Evolutionary conservation across 2,113 vertebrate species (phyloP).

Genomic region (Hippotragus niger): DNA sequence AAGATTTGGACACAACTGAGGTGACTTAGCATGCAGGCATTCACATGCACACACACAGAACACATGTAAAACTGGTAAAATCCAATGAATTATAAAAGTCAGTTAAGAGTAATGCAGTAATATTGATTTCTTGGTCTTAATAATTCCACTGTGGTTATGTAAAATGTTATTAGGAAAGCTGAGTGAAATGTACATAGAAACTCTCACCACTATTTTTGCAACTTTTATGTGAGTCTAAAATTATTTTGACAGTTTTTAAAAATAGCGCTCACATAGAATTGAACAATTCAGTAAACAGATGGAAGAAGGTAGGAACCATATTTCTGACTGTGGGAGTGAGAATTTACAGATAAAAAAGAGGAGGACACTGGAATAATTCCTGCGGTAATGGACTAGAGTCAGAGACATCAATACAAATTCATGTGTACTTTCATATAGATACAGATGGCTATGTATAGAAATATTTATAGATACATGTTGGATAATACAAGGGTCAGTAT

Average conservation of each 20-base stretch:
- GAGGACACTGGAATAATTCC: background rate
- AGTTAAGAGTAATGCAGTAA: no score
- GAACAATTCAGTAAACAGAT: slow-evolving; percentile 8
- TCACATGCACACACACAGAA: background rate
- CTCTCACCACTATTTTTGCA: background rate
- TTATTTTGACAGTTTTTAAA: background rate
- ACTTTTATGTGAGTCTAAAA: background rate
- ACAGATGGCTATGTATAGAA: background rate
- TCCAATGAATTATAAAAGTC: background rate
- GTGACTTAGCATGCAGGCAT: background rate
- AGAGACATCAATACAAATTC: background rate
- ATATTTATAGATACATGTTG: background rate
- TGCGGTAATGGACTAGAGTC: background rate
- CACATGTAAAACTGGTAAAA: background rate
- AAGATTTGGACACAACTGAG: background rate
- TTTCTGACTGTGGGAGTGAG: background rate
- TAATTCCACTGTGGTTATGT: background rate
- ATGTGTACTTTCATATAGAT: background rate
- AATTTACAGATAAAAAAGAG: background rate
- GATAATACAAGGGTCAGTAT: background rate
- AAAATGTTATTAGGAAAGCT: background rate
- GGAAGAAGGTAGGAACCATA: background rate
- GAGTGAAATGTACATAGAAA: background rate
- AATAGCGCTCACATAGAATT: background rate
- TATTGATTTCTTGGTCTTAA: background rate